Evolutionary conservation across 2,888 invertebrate genomes (phyloP), one percentile per base, ranked within the genome.

Genomic region (Elaeidobius kamerunicus): DNA sequence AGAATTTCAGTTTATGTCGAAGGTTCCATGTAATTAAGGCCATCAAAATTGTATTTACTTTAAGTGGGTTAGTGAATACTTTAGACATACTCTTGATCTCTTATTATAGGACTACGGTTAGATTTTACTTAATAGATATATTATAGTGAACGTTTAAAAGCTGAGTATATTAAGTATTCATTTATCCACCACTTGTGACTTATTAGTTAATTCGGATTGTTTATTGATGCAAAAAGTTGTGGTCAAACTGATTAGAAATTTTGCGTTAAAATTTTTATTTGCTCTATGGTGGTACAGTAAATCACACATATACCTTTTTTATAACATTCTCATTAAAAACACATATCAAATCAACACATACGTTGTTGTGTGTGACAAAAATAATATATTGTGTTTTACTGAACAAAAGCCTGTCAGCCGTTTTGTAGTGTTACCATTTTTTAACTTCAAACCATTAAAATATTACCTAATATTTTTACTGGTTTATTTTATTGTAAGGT

Each of bases 361-460:
- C n/a, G n/a, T n/a, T n/a, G n/a, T n/a, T n/a, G n/a, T n/a, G n/a
- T n/a, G n/a, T n/a, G n/a, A n/a, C n/a, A n/a, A n/a, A n/a, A n/a
- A n/a, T n/a, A n/a, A n/a, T n/a, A n/a, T n/a, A n/a, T 27, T 30
- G 40, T 69, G 69, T 68, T 69, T 67, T 69, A 68, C 69, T 60
- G 64, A 62, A 65, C 62, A 65, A 61, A 51, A 46, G 57, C 70
- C 70, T 65, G 67, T 69, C 69, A 67, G 68, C 69, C 65, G 65
- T 68, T 69, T 65, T 67, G 70, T 67, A 63, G 67, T 64, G 68
- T 70, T 69, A 69, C 56, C 61, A 56, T 57, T 59, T 47, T 60
- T 58, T 48, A 23, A 12, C 28, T 16, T 41, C 40, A 28, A 45
- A 40, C 36, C 16, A 27, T 30, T 20, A 41, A 48, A 47, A 45